phyloP scores from a whole-genome alignment of 2,888 invertebrate genomes.

The Oligia fasciuncula region DNA sequence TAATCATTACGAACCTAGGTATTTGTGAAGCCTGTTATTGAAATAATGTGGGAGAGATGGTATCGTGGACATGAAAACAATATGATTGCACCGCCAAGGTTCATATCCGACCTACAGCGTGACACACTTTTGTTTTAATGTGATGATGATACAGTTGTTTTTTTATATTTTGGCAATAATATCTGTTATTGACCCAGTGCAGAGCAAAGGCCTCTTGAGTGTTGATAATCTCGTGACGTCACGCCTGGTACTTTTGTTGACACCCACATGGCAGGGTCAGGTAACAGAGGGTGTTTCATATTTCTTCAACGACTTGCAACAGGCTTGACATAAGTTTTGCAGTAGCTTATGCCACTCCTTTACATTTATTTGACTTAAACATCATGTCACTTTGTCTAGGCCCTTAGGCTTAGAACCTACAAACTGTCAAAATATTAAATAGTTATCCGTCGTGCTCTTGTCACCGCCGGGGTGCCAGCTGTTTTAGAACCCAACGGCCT shows the following conservation, averaged over 20 bases:
- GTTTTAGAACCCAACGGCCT: too few relatives aligned
- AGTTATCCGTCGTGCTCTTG: too few relatives aligned
- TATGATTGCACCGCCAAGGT: slow-evolving; percentile 23
- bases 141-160: slow-evolving; percentile 20
- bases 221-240: neutral
- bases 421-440: too few relatives aligned
- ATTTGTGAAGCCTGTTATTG: neutral
- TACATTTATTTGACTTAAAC: neutral
- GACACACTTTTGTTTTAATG: slow-evolving; percentile 25
- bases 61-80: slow-evolving; percentile 20
- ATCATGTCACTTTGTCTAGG: neutral
- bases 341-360: neutral
- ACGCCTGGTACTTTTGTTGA: neutral
- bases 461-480: too few relatives aligned
- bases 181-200: neutral
- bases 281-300: too few relatives aligned
- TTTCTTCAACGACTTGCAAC: neutral
- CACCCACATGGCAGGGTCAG: too few relatives aligned
- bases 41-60: slow-evolving; percentile 27
- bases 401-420: neutral
- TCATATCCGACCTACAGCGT: slow-evolving; percentile 6
- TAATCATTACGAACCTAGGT: neutral
- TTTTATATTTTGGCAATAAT: neutral
- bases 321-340: neutral
- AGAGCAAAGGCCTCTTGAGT: too few relatives aligned